Base-by-base conservation (phyloP, 2,888 invertebrate species). In the Drosophila cognata region DNA sequence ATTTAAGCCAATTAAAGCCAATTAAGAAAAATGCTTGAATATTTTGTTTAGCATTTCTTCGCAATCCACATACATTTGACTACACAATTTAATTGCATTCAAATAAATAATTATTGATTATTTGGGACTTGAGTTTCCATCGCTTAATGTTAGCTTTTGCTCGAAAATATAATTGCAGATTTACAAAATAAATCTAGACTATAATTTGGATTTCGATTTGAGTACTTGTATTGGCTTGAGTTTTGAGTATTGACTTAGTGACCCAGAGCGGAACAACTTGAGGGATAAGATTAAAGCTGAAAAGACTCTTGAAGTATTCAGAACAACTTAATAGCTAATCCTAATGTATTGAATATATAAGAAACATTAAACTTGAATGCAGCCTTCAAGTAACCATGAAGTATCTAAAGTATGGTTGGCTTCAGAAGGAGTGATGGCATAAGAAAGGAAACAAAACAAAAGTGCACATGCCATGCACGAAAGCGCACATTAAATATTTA, bases 401-500 rank as follows among this genome's bases (percentile, higher is more conserved):
- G 43, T 67, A 71, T 63, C 56, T 71, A 77, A 78, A 71, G 58
- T 18, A 25, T 21, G 41, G 31, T 6, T 51, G 46, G 48, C n/a
- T 38, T 21, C n/a, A 28, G 29, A 16, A 16, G 41, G 21, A 43
- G 53, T 29, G n/a, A 38, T 29, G 29, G 64, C n/a, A 21, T 46
- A 4, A 18, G 29, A 52, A 36, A 33, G 29, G 56, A 38, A 50
- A 18, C 21, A 52, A 55, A 43, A 28, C 43, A 41, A 38, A 71
- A 59, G 62, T 74, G 68, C 81, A 85, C 86, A 74, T 74, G 88
- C 59, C 85, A 88, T 89, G 90, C 85, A 89, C 78, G 88, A 89
- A 91, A 92, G 92, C 90, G 90, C 87, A 89, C 92, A 92, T 93
- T 93, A 92, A 92, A 93, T 92, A 93, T 92, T 93, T 92, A 93